A percentile compares a stretch with the other conserved stretches of the same genome.
These are phyloP conservation scores for Tylochromis polylepis DNA, from an alignment of 2,113 vertebrate genomes.

Conservation along the genomic window DNA sequence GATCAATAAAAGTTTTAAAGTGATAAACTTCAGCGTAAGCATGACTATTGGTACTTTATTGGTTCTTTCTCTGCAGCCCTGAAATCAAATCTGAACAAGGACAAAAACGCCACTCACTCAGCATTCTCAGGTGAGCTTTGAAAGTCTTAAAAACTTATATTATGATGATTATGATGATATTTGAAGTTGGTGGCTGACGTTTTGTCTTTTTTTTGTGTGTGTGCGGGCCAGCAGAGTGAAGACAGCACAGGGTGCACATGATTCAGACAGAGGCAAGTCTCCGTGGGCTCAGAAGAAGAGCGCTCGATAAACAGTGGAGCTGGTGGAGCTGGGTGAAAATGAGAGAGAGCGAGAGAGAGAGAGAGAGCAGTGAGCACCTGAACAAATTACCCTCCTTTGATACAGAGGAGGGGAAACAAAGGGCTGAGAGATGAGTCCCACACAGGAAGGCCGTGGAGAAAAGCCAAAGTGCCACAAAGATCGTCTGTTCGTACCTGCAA, in stretches of 20 bases:
- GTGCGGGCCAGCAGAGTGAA: not conserved
- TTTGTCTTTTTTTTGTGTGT: not conserved
- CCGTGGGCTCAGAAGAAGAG: not conserved
- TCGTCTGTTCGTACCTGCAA: slow-evolving; percentile 1
- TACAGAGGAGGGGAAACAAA: not conserved
- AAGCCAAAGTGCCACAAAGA: not conserved
- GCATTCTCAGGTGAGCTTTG: slow-evolving; percentile 55
- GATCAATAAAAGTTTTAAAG: not conserved
- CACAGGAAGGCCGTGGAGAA: not conserved
- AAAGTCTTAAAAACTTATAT: not conserved
- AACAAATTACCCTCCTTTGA: slow-evolving; percentile 57
- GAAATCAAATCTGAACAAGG: not conserved
- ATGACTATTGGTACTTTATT: not conserved
- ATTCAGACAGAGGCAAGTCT: not conserved
- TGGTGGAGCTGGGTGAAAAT: not conserved
- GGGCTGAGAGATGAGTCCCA: slow-evolving; percentile 8
- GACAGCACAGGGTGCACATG: not conserved
- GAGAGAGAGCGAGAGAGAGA: slow-evolving; percentile 10
- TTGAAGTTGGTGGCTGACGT: not conserved
- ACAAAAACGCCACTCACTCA: slow-evolving; percentile 1
- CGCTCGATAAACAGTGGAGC: slow-evolving; percentile 17
- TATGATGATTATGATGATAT: not conserved
- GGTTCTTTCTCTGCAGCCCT: slow-evolving; percentile 14
- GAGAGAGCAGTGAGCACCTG: slow-evolving; percentile 50
- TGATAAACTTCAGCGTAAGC: not conserved